Evolutionary conservation across 2,797 vertebrate genomes (phyloP).

Genomic region (Pseudochromis fuscus): DNA sequence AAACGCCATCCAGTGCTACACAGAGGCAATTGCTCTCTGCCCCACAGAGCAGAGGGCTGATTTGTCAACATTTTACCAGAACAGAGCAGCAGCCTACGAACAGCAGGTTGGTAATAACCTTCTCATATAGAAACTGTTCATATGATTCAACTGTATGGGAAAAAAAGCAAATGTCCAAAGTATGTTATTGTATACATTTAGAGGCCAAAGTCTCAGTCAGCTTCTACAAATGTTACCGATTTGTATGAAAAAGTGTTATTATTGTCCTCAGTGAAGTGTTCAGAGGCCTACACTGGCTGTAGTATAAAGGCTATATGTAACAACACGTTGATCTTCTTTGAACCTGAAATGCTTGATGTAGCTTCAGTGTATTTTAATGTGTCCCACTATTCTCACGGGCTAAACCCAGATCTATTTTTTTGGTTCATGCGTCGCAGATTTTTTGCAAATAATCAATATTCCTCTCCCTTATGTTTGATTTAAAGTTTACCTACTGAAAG

Average conservation of each 20-base stretch:
- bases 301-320: background rate
- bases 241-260: background rate
- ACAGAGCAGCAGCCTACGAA: slow-evolving; percentile 97
- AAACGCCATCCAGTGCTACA: slow-evolving; percentile 97
- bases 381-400: background rate
- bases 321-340: background rate
- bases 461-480: background rate
- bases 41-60: slow-evolving; percentile 93
- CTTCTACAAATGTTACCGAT: background rate
- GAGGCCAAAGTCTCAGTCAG: background rate
- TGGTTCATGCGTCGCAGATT: slow-evolving; percentile 1
- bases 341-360: background rate
- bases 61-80: slow-evolving; percentile 98
- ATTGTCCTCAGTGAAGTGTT: background rate
- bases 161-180: background rate
- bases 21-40: slow-evolving; percentile 95
- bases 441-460: slow-evolving; percentile 1
- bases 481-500: background rate
- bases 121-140: background rate
- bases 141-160: background rate
- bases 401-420: slow-evolving; percentile 19
- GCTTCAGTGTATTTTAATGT: background rate
- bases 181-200: no score
- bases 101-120: slow-evolving; percentile 87
- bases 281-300: background rate